A percentile compares a stretch with the other conserved stretches of the same genome.
Conservation (phyloP, 64 coral and sea anemone species). For the Dendrophyllia cribrosa region DNA sequence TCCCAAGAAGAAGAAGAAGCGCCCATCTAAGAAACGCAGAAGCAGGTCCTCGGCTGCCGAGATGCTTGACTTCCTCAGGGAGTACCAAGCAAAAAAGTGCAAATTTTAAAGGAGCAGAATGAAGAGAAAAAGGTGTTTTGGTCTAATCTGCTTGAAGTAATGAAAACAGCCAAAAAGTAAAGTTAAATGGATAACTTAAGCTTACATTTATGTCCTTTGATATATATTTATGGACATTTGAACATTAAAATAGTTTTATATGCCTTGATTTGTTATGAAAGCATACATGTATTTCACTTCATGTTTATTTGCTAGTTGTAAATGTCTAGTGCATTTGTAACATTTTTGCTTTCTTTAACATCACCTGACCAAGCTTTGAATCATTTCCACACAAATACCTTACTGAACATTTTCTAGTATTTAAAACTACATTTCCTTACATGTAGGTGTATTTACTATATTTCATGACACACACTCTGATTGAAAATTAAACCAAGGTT, state of each 20-base stretch:
- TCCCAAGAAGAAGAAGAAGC: conserved; percentile 14
- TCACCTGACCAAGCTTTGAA: too few relatives aligned
- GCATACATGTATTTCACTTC: not conserved
- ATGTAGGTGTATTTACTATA: too few relatives aligned
- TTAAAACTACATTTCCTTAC: too few relatives aligned
- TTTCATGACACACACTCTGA: too few relatives aligned
- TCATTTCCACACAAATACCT: too few relatives aligned
- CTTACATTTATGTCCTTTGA: not conserved
- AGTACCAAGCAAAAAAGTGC: conserved; percentile 12
- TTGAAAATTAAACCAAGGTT: too few relatives aligned
- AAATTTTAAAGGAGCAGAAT: conserved; percentile 15
- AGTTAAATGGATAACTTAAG: not conserved
- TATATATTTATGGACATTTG: not conserved
- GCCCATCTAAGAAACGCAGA: conserved; percentile 17
- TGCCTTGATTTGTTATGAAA: not conserved
- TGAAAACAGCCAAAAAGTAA: conserved; percentile 37
- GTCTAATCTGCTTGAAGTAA: conserved; percentile 15
- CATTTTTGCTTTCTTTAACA: too few relatives aligned
- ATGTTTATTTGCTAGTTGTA: not conserved
- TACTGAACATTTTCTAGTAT: too few relatives aligned
- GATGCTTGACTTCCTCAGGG: conserved; percentile 27
- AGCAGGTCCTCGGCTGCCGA: conserved; percentile 36
- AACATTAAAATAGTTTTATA: not conserved
- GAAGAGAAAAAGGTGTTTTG: conserved; percentile 10
- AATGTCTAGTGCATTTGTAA: too few relatives aligned